phyloP scores from a whole-genome alignment of 2,888 invertebrate species.

The Megastigmus dorsalis region DNA sequence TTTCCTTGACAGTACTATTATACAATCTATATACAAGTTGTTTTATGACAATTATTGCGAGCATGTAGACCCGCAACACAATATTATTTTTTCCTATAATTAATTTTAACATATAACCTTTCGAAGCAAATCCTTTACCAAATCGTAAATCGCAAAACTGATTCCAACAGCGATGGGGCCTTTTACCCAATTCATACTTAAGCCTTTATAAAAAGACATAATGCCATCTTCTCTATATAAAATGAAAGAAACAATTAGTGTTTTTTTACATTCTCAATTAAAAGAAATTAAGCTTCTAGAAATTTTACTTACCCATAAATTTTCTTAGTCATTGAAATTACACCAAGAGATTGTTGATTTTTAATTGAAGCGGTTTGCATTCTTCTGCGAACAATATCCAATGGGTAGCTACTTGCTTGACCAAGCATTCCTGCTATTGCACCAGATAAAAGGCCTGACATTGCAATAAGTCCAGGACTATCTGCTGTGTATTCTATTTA shows the following conservation, averaged over 20 bases:
- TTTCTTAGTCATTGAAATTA: conserved; percentile 80
- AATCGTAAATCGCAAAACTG: conserved; percentile 96
- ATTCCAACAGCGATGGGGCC: conserved; percentile 94
- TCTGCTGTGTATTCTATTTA: conserved; percentile 66
- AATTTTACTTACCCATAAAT: conserved; percentile 81
- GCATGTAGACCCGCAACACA: background rate
- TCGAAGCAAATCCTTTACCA: conserved; percentile 80
- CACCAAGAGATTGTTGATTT: conserved; percentile 76
- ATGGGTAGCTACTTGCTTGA: conserved; percentile 96
- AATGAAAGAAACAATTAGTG: conserved; percentile 40
- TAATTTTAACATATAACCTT: conserved; percentile 61
- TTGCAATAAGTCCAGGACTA: conserved; percentile 73
- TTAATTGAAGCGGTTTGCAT: conserved; percentile 81
- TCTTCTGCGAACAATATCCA: conserved; percentile 91
- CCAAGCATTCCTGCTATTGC: conserved; percentile 94
- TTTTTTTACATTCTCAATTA: too few relatives aligned
- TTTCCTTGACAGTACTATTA: background rate
- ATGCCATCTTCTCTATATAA: conserved; percentile 90
- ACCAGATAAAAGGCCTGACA: conserved; percentile 86
- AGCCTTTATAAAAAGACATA: conserved; percentile 96
- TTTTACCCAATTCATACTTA: conserved; percentile 99
- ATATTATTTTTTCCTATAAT: conserved; percentile 12
- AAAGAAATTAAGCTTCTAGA: background rate
- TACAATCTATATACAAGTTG: conserved; percentile 28
- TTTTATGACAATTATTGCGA: background rate